Evolutionary conservation across 2,113 vertebrate species (phyloP).

Genomic region (Oryctolagus cuniculus): DNA sequence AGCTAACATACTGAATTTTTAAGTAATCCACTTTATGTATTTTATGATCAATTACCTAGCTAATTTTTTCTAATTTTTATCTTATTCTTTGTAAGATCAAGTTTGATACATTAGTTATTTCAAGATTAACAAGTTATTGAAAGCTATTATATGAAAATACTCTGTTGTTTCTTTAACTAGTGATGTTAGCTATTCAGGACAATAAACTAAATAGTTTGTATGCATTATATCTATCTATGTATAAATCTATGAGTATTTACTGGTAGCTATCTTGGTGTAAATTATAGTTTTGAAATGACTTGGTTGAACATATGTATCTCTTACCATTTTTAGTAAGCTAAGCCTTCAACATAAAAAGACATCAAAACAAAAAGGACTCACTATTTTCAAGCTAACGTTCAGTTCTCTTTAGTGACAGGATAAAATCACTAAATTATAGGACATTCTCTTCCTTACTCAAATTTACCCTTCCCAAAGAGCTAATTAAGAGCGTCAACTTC

Average conservation of each 20-base stretch:
- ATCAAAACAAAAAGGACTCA: neutral
- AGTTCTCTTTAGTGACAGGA: neutral
- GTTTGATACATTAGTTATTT: neutral
- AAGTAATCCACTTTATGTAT: neutral
- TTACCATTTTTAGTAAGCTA: neutral
- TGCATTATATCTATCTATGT: neutral
- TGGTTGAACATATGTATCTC: neutral
- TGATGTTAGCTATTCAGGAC: slow-evolving; percentile 33
- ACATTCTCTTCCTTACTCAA: neutral
- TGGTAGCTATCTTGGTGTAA: neutral
- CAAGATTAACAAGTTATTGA: neutral
- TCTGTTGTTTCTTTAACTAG: slow-evolving; percentile 7
- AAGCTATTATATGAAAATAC: neutral
- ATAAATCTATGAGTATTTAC: neutral
- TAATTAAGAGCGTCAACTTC: neutral
- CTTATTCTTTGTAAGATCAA: slow-evolving; percentile 11
- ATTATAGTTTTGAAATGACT: slow-evolving; percentile 2
- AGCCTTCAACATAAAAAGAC: neutral
- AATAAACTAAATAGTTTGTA: neutral
- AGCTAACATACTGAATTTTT: neutral
- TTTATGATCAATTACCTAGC: neutral
- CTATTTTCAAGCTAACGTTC: neutral
- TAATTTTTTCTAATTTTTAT: neutral
- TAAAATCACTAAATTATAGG: neutral
- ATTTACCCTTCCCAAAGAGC: neutral